Conservation (phyloP, 2,888 invertebrate genomes). For the Lampropteryx suffumata region DNA sequence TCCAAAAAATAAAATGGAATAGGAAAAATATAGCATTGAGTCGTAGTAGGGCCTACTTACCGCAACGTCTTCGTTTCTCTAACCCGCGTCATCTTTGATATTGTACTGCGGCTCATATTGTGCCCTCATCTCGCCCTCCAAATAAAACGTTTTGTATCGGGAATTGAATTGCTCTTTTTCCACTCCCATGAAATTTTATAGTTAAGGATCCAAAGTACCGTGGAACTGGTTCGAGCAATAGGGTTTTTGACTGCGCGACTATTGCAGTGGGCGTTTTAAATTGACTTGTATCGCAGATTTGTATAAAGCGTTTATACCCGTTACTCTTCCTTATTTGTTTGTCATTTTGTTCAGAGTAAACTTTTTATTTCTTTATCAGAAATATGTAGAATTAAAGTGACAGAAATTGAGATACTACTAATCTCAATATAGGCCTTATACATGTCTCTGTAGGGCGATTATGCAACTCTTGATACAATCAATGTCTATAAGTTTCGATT, state of each 20-base stretch:
- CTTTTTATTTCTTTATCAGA: no score
- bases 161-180: constrained; percentile 64
- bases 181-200: constrained; percentile 38
- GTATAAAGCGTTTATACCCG: not conserved
- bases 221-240: constrained; percentile 22
- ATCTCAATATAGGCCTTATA: no score
- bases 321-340: not conserved
- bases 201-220: constrained; percentile 29
- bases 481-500: no score
- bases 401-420: no score
- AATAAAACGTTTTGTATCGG: constrained; percentile 74
- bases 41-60: constrained; percentile 39
- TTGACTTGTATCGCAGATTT: constrained; percentile 4
- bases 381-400: no score
- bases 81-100: constrained; percentile 63
- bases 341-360: no score
- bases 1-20: no score
- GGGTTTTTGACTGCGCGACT: constrained; percentile 14
- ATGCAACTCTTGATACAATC: no score
- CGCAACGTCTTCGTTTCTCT: constrained; percentile 47
- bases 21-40: not conserved
- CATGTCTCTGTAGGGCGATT: no score
- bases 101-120: constrained; percentile 53
- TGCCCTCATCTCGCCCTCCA: constrained; percentile 59
- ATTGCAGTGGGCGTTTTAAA: constrained; percentile 4